Conservation (phyloP, 2,888 invertebrate species). For the Nezara viridula region DNA sequence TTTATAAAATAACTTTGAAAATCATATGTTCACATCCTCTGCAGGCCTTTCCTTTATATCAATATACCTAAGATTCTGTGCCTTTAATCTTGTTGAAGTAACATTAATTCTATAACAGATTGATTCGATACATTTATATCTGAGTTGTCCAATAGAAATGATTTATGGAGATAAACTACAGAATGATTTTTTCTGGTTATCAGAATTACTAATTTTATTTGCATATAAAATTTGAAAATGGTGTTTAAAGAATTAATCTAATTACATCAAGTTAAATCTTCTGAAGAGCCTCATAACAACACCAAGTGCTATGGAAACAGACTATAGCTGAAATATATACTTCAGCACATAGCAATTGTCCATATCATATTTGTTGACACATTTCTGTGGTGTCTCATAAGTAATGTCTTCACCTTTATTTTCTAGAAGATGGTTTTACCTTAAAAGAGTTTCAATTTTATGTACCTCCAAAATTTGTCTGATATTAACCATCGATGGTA, state of each 20-base stretch:
- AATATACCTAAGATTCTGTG: slow-evolving; percentile 33
- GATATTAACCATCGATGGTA: background rate
- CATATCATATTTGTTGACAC: no score
- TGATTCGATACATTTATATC: background rate
- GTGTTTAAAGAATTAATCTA: no score
- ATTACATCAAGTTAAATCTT: no score
- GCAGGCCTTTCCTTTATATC: slow-evolving; percentile 18
- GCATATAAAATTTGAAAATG: no score
- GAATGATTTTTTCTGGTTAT: slow-evolving; percentile 7
- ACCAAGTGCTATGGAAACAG: no score
- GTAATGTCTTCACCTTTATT: no score
- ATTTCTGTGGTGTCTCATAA: no score
- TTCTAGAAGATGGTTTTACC: background rate
- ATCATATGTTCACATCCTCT: slow-evolving; percentile 37
- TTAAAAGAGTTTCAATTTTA: background rate
- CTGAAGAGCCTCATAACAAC: no score
- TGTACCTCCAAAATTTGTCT: background rate
- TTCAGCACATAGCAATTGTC: no score
- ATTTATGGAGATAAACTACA: slow-evolving; percentile 17
- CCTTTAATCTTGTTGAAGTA: slow-evolving; percentile 14
- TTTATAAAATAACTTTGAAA: slow-evolving; percentile 18
- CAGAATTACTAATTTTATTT: background rate
- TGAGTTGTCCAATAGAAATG: background rate
- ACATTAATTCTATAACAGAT: background rate
- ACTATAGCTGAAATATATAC: no score